phyloP scores from a whole-genome alignment of 2,888 invertebrate genomes.

The Sphecodes monilicornis region DNA sequence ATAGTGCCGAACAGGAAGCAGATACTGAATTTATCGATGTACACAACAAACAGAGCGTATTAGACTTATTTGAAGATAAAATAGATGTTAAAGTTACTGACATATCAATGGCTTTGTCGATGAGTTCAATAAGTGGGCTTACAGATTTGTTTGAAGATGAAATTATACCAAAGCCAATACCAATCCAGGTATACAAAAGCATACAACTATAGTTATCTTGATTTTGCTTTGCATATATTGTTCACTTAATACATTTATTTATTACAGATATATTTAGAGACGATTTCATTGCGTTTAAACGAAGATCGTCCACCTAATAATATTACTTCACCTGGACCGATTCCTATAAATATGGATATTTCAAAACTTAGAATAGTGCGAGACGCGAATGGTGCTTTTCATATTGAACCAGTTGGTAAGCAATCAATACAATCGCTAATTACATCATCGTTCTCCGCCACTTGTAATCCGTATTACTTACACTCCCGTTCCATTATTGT shows the following conservation, averaged over 20 bases:
- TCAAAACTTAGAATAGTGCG: slow-evolving; percentile 90
- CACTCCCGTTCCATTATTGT: slow-evolving; percentile 26
- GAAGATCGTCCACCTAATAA: slow-evolving; percentile 94
- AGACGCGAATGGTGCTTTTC: slow-evolving; percentile 90
- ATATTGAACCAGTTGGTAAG: slow-evolving; percentile 88
- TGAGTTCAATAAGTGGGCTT: slow-evolving; percentile 93
- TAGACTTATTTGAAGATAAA: slow-evolving; percentile 85
- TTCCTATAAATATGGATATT: slow-evolving; percentile 91
- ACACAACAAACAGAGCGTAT: slow-evolving; percentile 83
- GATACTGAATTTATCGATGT: slow-evolving; percentile 82
- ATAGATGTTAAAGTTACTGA: slow-evolving; percentile 89
- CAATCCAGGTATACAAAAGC: slow-evolving; percentile 88
- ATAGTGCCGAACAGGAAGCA: slow-evolving; percentile 78
- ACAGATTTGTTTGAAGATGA: slow-evolving; percentile 95
- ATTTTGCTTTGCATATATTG: background rate
- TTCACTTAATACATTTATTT: slow-evolving; percentile 13
- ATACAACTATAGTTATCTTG: background rate
- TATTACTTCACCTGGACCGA: slow-evolving; percentile 92
- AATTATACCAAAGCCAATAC: slow-evolving; percentile 91
- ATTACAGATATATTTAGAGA: slow-evolving; percentile 89
- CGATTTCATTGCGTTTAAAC: slow-evolving; percentile 90
- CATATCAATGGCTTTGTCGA: slow-evolving; percentile 89
- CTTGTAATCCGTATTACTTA: slow-evolving; percentile 68
- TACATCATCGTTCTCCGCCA: slow-evolving; percentile 69
- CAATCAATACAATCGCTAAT: slow-evolving; percentile 14